A percentile compares a stretch with the other conserved stretches of the same genome.
phyloP scores from a whole-genome alignment of 1,140 invertebrate species.

The Caerostris extrusa region DNA sequence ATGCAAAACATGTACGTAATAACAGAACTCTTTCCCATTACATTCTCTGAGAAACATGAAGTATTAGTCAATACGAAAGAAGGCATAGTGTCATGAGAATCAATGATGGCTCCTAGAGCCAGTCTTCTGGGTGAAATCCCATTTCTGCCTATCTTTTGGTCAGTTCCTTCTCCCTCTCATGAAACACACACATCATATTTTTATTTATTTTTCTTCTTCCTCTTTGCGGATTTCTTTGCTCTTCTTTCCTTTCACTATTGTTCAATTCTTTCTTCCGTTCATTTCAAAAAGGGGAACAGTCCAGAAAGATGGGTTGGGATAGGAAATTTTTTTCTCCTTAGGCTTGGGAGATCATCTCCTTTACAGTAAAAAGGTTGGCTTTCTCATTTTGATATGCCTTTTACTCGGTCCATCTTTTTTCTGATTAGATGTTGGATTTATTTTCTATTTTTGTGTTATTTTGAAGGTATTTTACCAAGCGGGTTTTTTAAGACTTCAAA shows the following conservation, averaged over 20 bases:
- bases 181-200: not conserved
- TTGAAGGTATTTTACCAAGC: not conserved
- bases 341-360: constrained; percentile 8
- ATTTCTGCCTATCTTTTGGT: constrained; percentile 39
- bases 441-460: not conserved
- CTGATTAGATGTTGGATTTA: constrained; percentile 16
- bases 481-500: constrained; percentile 26
- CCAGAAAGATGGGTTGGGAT: not conserved
- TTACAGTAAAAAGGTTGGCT: constrained; percentile 14
- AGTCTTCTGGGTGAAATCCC: constrained; percentile 15
- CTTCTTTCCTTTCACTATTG: not conserved
- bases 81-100: not conserved
- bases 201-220: constrained; percentile 3
- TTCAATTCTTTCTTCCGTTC: constrained; percentile 12
- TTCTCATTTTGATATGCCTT: constrained; percentile 15
- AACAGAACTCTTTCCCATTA: not conserved
- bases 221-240: constrained; percentile 13
- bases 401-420: constrained; percentile 2
- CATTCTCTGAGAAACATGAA: too few relatives aligned
- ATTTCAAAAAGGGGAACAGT: constrained; percentile 3
- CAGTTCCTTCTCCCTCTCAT: constrained; percentile 10
- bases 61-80: not conserved
- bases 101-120: constrained; percentile 19
- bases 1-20: not conserved
- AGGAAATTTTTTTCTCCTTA: not conserved